Base-by-base conservation (phyloP, 2,113 vertebrate genomes). In the Callocephalon fimbriatum region DNA sequence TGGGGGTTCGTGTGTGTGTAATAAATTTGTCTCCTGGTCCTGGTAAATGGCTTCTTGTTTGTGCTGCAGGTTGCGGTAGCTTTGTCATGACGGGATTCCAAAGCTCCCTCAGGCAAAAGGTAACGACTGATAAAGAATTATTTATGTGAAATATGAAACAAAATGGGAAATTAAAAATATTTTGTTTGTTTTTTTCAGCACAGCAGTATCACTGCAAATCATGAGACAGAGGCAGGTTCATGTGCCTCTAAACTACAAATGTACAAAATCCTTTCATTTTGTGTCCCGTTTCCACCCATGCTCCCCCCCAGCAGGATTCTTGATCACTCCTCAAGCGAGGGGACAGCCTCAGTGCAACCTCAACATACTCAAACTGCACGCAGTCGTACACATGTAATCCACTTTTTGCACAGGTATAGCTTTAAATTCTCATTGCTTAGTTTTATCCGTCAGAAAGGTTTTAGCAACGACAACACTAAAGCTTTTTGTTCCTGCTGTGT, bases 201-300 rank as follows among this genome's bases (percentile, higher is more conserved):
- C 65, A 71, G 37, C 40, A n/a, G 19, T 21, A 70, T 47, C 63
- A 13, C 40, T 51, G 59, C 27, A 82, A 35, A 40, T 12, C 61
- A n/a, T 37, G 56, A 85, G 50, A 14, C 26, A 65, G 15, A 70
- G 16, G n/a, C 21, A 53, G 35, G 37, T 25, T 59, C 67, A 20
- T 23, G 22, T 1, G 10, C 3, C 47, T 78, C 19, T 54, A 51
- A 51, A 42, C 42, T 23, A 42, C 6, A 53, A 66, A 58, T 8
- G 10, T 26, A 14, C 2, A n/a, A 68, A 83, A 11, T 32, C 22
- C 42, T 45, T n/a, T 15, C 11, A 0, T 37, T 31, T 16, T 14
- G 42, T 20, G 35, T 5, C 26, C 1, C 0, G 35, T 38, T 59
- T 21, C 38, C 62, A 12, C 0, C 74, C 8, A 25, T 13, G 16